Base-by-base conservation (phyloP, 1,140 invertebrate species). In the Drosophila rufa region DNA sequence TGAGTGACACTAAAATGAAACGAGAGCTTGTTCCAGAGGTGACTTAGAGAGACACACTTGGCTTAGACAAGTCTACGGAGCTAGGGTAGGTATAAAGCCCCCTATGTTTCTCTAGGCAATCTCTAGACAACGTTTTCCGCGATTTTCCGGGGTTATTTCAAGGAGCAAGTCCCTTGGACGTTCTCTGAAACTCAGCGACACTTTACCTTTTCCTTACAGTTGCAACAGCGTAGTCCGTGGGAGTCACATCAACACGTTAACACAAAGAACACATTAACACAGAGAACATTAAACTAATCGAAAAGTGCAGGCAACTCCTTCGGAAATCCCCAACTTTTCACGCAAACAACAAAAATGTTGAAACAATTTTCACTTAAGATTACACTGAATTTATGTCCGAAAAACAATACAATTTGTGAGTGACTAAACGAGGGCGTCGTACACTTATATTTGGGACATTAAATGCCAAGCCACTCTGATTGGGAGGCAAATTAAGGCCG, bases 381-480 rank as follows among this genome's bases (percentile, higher is more conserved):
- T 64, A 82, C 75, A 83, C 67, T 80, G 73, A 84, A 89, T 87
- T 90, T 90, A 71, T 77, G 66, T 70, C 60, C 70, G 60, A 89
- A 87, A 86, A 69, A 57, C 61, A 73, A 83, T 64, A 62, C 69
- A 68, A 48, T 55, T 80, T 89, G 59, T 75, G 47, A 87, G 64
- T 67, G 53, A 89, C 62, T 71, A 69, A 69, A 48, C 33, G 6
- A 59, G 19, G 22, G 25, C 27, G n/a, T 43, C 12, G 11, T 19
- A 22, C 30, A 14, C 42, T 17, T 14, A 25, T 6, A 73, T 6
- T 11, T 6, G 8, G 17, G 46, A 22, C 19, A 14, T n/a, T 40
- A 30, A 59, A 50, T 14, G 22, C 51, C 22, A 14, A 19, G 69
- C 53, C 46, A 73, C 46, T 22, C 1, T 68, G 22, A 40, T 19